Evolutionary conservation across 2,113 vertebrate genomes (phyloP).

Genomic region (Halcyon senegalensis): DNA sequence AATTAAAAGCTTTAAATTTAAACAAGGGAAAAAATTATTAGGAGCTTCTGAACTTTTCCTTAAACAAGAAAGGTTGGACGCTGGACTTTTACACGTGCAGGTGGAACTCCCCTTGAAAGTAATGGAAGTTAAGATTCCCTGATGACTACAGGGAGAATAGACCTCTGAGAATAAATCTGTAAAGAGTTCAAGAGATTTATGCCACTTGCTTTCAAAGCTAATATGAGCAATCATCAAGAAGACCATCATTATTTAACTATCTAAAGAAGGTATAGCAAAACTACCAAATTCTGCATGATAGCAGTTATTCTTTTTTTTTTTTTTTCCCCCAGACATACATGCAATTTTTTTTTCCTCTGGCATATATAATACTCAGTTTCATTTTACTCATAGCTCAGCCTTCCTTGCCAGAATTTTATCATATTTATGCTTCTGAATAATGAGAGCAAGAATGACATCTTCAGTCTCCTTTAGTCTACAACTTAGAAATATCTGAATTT

Average conservation of each 20-base stretch:
- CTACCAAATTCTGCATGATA: background rate
- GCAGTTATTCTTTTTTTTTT: background rate
- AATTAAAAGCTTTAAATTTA: background rate
- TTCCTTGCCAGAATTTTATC: background rate
- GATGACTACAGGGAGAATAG: background rate
- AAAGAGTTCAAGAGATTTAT: background rate
- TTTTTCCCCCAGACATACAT: background rate
- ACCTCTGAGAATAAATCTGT: background rate
- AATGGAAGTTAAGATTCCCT: background rate
- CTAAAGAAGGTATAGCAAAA: background rate
- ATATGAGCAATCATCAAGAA: background rate
- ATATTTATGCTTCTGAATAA: conserved; percentile 2
- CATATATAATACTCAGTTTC: background rate
- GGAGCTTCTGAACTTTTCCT: background rate
- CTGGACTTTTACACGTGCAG: background rate
- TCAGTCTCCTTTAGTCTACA: background rate
- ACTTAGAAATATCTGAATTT: background rate
- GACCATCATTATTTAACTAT: background rate
- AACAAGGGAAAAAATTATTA: background rate
- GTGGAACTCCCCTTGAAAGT: background rate
- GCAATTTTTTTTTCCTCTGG: background rate
- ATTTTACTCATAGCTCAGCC: background rate
- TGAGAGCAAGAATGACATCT: background rate
- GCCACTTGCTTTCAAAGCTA: background rate
- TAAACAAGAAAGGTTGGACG: background rate